Evolutionary conservation across 2,888 invertebrate genomes (phyloP).

Genomic region (Protonemura montana): DNA sequence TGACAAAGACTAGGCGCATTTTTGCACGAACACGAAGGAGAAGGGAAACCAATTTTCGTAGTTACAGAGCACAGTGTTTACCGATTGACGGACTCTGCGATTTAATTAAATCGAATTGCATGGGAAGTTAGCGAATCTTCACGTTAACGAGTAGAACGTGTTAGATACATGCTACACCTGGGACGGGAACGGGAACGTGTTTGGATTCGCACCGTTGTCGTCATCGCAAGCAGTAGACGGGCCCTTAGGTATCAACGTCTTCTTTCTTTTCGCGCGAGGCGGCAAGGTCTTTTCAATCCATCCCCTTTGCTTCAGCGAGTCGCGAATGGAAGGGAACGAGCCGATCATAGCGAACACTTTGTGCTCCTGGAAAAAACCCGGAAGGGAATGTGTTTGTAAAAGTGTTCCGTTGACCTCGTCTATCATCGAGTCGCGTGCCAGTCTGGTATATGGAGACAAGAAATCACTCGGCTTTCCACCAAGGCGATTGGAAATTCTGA

Average conservation of each 20-base stretch:
- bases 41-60: too few species aligned
- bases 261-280: slow-evolving; percentile 14
- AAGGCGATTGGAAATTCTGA: neutral
- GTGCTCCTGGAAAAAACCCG: slow-evolving; percentile 52
- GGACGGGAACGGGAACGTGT: too few species aligned
- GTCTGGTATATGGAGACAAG: neutral
- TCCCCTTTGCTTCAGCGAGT: slow-evolving; percentile 71
- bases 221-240: neutral
- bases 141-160: too few species aligned
- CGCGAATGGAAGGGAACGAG: slow-evolving; percentile 62
- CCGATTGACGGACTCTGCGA: too few species aligned
- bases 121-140: too few species aligned
- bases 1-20: too few species aligned
- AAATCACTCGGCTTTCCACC: neutral
- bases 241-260: slow-evolving; percentile 34
- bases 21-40: too few species aligned
- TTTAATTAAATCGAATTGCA: too few species aligned
- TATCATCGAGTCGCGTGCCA: neutral
- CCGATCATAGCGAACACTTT: slow-evolving; percentile 55
- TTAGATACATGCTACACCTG: too few species aligned
- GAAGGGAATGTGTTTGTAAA: neutral
- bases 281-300: slow-evolving; percentile 72
- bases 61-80: too few species aligned
- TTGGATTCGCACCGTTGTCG: neutral
- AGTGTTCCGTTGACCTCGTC: neutral